Evolutionary conservation across 2,113 vertebrate species (phyloP), one percentile per base, ranked within the genome.

Genomic region (Amia ocellicauda): DNA sequence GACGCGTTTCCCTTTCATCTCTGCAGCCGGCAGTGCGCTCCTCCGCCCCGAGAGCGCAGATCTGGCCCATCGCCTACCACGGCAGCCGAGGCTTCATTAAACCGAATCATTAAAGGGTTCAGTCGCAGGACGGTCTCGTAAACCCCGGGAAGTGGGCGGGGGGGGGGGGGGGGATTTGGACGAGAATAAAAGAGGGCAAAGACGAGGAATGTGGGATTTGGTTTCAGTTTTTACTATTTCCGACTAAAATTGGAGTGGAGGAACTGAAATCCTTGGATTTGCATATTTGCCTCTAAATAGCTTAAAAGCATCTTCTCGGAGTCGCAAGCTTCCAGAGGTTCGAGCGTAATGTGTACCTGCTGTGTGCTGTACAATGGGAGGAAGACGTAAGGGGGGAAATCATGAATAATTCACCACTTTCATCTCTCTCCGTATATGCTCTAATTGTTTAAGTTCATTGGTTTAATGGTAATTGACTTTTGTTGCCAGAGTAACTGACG

Each of bases 171-270:
- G 26, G 53, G 23, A 56, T 56, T 56, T n/a, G 27, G 53, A n/a
- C 7, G 26, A 56, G 16, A 56, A 28, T 56, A 29, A 56, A 29
- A 28, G 26, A 19, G 17, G 29, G n/a, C n/a, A n/a, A n/a, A 53
- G 20, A 53, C 27, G 51, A 26, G 23, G 29, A 56, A n/a, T 56
- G 29, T 28, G 27, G 53, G 19, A 56, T 56, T 56, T 56, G 7
- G 23, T 36, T 36, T 26, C 16, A n/a, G 24, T 56, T 28, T 17
- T 2, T 24, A 16, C 0, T 14, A 9, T 27, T 24, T n/a, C n/a
- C n/a, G n/a, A n/a, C n/a, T 28, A 7, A 28, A 56, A 28, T 28
- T 56, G 31, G 11, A 36, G 31, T 36, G 31, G 5, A n/a, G 5
- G 11, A 36, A 36, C 26, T 56, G 3, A 19, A 31, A 17, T 17